Percentiles rank a stretch among this genome's conserved stretches.
These are phyloP conservation scores for Calycopis cecrops DNA, from an alignment of 1,140 invertebrate species.

Conservation along the genomic window DNA sequence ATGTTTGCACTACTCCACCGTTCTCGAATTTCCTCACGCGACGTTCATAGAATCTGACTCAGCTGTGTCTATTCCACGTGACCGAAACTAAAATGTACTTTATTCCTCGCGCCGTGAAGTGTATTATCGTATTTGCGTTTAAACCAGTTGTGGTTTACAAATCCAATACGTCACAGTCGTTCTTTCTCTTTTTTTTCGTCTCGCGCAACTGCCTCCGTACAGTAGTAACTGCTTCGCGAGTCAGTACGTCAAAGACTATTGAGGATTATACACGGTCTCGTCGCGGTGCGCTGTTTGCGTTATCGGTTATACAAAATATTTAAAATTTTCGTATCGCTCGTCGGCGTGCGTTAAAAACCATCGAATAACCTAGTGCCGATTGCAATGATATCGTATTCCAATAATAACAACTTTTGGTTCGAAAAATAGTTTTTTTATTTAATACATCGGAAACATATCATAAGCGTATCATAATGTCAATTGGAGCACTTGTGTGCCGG, in stretches of 20 bases:
- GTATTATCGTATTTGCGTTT: conserved; percentile 25
- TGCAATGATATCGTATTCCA: no score
- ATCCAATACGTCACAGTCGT: conserved; percentile 45
- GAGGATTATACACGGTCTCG: conserved; percentile 36
- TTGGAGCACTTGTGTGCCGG: conserved; percentile 36
- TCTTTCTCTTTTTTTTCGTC: conserved; percentile 70
- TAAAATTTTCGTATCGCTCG: no score
- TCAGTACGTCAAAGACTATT: conserved; percentile 58
- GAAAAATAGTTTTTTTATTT: no score
- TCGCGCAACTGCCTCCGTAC: conserved; percentile 54
- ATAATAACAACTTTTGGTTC: no score
- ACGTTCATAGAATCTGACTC: conserved; percentile 62
- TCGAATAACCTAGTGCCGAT: no score
- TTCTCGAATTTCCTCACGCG: conserved; percentile 62
- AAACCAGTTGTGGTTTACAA: conserved; percentile 28
- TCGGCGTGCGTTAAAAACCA: no score
- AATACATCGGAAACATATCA: neutral
- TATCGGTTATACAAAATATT: conserved; percentile 41
- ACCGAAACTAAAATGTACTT: conserved; percentile 34
- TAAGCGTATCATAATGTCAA: conserved; percentile 29
- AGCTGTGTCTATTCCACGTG: conserved; percentile 37
- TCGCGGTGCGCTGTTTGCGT: conserved; percentile 22
- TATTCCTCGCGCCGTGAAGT: conserved; percentile 35
- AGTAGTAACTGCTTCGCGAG: conserved; percentile 21
- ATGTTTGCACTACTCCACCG: conserved; percentile 43